Base-by-base conservation (phyloP, 2,113 vertebrate genomes). In the Neomonachus schauinslandi region DNA sequence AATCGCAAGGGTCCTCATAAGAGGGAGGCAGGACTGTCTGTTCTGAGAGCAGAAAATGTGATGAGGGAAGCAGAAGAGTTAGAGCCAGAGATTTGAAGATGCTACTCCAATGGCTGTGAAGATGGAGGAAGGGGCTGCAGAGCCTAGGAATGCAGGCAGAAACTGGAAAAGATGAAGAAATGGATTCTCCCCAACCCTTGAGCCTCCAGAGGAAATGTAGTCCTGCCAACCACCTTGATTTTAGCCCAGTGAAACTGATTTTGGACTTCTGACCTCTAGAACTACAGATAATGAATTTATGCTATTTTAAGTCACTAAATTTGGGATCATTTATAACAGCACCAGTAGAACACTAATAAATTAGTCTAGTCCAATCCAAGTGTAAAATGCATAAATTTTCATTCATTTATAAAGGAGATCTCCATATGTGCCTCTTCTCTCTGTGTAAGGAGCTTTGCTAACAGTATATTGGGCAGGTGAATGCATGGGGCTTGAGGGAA, bases 191-290 rank as follows among this genome's bases (percentile, higher is more conserved):
- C 36, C 49, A n/a, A 13, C 26, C 15, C 15, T 77, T 49, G 55
- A 92, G 26, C 10, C 42, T 88, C 88, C 11, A 59, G 46, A 65
- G 53, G 71, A 46, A 77, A 71, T 14, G 3, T 14, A 89, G 6
- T 63, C 26, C 18, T 94, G 26, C 57, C 67, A 74, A 49, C 39
- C 39, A 59, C 12, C 46, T 61, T 84, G 69, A 95, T 12, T 67
- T 92, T 46, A 95, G 65, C 63, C 22, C 65, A 81, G 5, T 22
- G 59, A 82, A 77, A 89, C 21, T 53, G 57, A 77, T 11, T 85
- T 39, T 57, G 55, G 63, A 59, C 39, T 89, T 97, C 59, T 72
- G 90, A 53, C 39, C n/a, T 76, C 61, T 26, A 96, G 63, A 87
- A 69, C 1, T 11, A 5, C 33, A 93, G 33, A 74, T 24, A 85